Base-by-base conservation (phyloP, 2,113 vertebrate genomes). In the Ginglymostoma cirratum region DNA sequence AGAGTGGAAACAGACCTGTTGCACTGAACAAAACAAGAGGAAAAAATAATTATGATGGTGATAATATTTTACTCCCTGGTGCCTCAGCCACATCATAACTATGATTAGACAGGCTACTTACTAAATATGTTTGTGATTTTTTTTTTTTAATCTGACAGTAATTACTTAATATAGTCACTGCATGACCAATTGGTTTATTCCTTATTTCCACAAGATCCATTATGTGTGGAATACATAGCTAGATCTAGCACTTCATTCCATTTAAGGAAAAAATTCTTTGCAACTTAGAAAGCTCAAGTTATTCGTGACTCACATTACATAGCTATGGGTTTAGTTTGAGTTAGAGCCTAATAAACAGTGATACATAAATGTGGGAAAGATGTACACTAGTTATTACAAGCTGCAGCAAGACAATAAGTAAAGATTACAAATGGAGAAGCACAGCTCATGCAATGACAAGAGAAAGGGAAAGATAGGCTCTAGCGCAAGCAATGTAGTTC, bases 401-500 rank as follows among this genome's bases (percentile, higher is more conserved):
- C 89, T 38, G 61, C 65, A 93, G 89, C 34, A 7, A 66, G 38
- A 21, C 21, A 38, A 42, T 83, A 42, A 80, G 78, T 34, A 30
- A 34, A 66, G 34, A 55, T 34, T 61, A 61, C 69, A 85, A 48
- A 34, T 45, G 27, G 34, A 24, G 94, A 95, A 95, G 94, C 89
- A 0, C n/a, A 96, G 96, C 96, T 70, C 96, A 96, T 96, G 90
- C 90, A 45, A 17, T 21, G 61, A 90, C n/a, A 45, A 52, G 69
- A 52, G 23, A 70, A 0, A 0, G 80, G 15, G 85, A 96, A 96
- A 78, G n/a, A 96, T 48, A 97, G 96, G 76, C n/a, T 42, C 12
- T 45, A 66, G 45, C 38, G 23, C 78, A 96, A 89, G 85, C 85
- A 69, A 97, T 96, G 96, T 97, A 97, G 97, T 97, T 97, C 96